phyloP scores from a whole-genome alignment of 1,140 invertebrate species.

The Bombus soroeensis region DNA sequence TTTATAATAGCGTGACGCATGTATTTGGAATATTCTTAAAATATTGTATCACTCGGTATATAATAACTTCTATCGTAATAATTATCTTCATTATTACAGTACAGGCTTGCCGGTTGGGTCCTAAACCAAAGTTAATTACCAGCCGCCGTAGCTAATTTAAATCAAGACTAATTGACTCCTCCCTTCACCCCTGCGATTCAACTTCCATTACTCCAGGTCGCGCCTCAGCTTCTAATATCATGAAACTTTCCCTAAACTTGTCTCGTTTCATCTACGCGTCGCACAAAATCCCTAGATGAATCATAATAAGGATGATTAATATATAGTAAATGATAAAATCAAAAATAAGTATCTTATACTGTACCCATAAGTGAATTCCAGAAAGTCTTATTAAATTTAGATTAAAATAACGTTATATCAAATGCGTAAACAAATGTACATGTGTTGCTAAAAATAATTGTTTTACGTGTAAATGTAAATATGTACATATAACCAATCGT shows the following conservation, averaged over 20 bases:
- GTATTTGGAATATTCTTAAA: neutral
- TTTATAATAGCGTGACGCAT: too few relatives aligned
- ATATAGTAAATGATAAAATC: neutral
- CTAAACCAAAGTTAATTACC: conserved; percentile 79
- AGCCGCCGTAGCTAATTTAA: conserved; percentile 76
- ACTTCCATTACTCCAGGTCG: conserved; percentile 53
- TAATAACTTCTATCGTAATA: conserved; percentile 55
- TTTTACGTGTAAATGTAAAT: too few relatives aligned
- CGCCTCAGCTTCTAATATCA: conserved; percentile 64
- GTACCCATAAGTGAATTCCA: neutral
- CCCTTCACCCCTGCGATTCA: conserved; percentile 24
- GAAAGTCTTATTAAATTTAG: neutral
- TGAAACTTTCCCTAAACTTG: conserved; percentile 75
- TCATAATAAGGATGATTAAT: conserved; percentile 5
- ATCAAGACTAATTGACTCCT: conserved; percentile 80
- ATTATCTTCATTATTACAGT: conserved; percentile 70
- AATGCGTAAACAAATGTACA: neutral
- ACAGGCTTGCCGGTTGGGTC: conserved; percentile 61
- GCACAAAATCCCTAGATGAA: conserved; percentile 2
- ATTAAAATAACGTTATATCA: neutral
- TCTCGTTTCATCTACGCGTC: conserved; percentile 47
- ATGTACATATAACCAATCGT: too few relatives aligned
- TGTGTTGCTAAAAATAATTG: too few relatives aligned
- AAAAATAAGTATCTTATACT: neutral
- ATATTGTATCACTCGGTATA: conserved; percentile 24